These are phyloP conservation scores for Lagopus leucura DNA, from an alignment of 2,113 vertebrate genomes.

Conservation along the genomic window DNA sequence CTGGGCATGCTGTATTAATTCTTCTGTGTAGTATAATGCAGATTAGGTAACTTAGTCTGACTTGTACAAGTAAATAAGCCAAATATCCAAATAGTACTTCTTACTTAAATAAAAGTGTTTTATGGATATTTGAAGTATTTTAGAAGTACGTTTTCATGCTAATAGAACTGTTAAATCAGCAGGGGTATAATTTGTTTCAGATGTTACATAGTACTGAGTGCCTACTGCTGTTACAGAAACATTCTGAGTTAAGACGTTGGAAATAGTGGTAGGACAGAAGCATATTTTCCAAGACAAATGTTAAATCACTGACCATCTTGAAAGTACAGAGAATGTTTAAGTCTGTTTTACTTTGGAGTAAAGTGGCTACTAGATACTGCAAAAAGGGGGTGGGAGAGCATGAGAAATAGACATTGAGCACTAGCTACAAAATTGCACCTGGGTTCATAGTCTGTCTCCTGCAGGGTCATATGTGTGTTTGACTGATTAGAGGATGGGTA, in stretches of 20 bases:
- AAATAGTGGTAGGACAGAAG: conserved; percentile 11
- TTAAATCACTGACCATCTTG: neutral
- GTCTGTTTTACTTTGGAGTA: neutral
- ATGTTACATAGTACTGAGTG: neutral
- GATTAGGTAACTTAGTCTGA: neutral
- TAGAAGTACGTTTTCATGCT: neutral
- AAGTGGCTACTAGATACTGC: neutral
- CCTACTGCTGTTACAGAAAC: conserved; percentile 6
- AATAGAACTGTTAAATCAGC: neutral
- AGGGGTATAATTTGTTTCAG: conserved; percentile 21
- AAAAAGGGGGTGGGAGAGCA: neutral
- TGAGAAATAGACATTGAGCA: neutral
- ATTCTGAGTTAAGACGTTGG: conserved; percentile 25
- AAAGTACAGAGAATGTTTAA: neutral
- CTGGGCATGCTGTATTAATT: neutral
- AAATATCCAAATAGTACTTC: neutral
- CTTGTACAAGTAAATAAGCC: neutral
- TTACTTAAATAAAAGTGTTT: neutral
- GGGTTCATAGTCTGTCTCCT: neutral
- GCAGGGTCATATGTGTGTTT: neutral
- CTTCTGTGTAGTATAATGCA: neutral
- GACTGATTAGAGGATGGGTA: neutral
- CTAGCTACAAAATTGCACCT: neutral
- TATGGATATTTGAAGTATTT: conserved; percentile 28
- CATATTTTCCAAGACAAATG: conserved; percentile 28